Percentiles rank a stretch among this genome's conserved stretches.
phyloP scores from a whole-genome alignment of 2,888 invertebrate genomes.

The Charanyca ferruginea region DNA sequence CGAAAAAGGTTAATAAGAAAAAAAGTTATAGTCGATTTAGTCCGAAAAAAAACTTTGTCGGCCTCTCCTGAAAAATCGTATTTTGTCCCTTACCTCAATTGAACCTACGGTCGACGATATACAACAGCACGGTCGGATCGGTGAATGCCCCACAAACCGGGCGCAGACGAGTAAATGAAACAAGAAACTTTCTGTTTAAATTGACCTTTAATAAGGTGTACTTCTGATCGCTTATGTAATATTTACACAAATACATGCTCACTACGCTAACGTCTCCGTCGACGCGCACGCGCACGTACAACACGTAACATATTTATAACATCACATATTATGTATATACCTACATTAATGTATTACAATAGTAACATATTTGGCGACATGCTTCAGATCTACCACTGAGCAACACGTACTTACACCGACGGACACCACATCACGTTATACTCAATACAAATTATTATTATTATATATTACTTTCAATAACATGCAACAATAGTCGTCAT shows the following conservation, averaged over 20 bases:
- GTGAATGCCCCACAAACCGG: not conserved
- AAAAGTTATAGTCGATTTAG: too few species aligned
- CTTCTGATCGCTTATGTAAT: conserved; percentile 73
- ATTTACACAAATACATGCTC: conserved; percentile 80
- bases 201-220: conserved; percentile 80
- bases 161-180: conserved; percentile 31
- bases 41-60: too few species aligned
- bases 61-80: too few species aligned
- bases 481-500: conserved; percentile 60
- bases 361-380: conserved; percentile 48
- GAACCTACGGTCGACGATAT: too few species aligned
- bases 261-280: conserved; percentile 56
- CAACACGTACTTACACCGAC: conserved; percentile 30
- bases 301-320: conserved; percentile 72
- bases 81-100: too few species aligned
- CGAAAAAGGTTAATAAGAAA: too few species aligned
- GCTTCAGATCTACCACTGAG: conserved; percentile 19
- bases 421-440: conserved; percentile 31
- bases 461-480: conserved; percentile 65
- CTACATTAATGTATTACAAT: conserved; percentile 50
- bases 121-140: too few species aligned
- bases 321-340: conserved; percentile 56
- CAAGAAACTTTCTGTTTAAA: conserved; percentile 41
- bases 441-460: conserved; percentile 48
- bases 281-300: conserved; percentile 50